Percentiles rank a stretch among this genome's conserved stretches.
These are phyloP conservation scores for Hesperophylax magnus DNA, from an alignment of 1,140 invertebrate genomes.

Conservation along the genomic window DNA sequence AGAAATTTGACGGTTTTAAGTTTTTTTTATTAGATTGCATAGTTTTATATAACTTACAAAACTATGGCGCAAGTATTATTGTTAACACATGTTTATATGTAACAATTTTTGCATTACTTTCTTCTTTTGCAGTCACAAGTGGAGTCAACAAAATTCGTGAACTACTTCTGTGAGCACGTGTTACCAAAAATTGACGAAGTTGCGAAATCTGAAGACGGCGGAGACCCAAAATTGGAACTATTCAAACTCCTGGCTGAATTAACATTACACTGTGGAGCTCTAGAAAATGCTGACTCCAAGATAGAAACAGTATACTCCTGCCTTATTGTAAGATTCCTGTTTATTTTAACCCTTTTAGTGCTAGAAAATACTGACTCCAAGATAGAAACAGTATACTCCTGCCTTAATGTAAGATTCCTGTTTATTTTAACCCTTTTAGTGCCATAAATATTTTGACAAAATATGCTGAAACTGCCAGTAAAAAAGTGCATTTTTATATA, in stretches of 20 bases:
- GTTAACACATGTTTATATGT: background rate
- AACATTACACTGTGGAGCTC: constrained; percentile 79
- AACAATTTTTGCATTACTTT: constrained; percentile 48
- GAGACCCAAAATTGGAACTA: constrained; percentile 84
- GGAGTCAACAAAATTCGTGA: constrained; percentile 88
- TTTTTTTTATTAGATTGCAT: no score
- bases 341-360: no score
- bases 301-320: constrained; percentile 83
- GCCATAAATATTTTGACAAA: no score
- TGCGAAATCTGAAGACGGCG: constrained; percentile 73
- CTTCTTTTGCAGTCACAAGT: constrained; percentile 82
- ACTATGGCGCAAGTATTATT: background rate
- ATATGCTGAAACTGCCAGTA: no score
- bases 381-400: constrained; percentile 82
- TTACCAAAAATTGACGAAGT: constrained; percentile 77
- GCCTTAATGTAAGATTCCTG: constrained; percentile 79
- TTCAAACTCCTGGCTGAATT: constrained; percentile 92
- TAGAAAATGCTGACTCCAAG: constrained; percentile 82
- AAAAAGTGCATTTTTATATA: no score
- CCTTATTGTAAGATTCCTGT: constrained; percentile 78
- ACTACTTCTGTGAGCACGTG: constrained; percentile 90
- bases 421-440: no score
- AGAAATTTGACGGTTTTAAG: no score
- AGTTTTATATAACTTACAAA: no score
- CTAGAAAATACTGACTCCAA: no score